Conservation (phyloP, 2,797 vertebrate species). For the Podarcis siculus region DNA sequence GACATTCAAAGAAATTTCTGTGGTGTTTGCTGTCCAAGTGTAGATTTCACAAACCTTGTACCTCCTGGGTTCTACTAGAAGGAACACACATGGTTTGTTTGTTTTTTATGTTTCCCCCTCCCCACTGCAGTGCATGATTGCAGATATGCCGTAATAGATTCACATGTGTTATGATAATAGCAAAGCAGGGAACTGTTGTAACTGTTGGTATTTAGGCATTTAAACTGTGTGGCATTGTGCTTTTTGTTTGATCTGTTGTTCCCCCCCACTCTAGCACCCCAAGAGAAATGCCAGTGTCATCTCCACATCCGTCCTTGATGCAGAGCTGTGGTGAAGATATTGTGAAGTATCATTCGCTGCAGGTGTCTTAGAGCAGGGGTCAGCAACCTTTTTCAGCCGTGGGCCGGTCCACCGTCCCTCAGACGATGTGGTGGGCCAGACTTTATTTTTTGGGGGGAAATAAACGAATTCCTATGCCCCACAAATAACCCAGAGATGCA, state of each 20-base stretch:
- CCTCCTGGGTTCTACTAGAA: conserved; percentile 66
- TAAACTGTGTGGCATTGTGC: conserved; percentile 66
- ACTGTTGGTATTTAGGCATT: conserved; percentile 30
- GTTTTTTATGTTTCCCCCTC: conserved; percentile 54
- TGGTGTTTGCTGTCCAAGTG: conserved; percentile 42
- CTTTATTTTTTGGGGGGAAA: too few species aligned
- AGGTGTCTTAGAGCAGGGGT: conserved; percentile 25
- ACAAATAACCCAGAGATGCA: too few species aligned
- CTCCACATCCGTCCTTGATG: conserved; percentile 42
- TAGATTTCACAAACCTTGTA: conserved; percentile 39
- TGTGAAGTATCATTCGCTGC: conserved; percentile 41
- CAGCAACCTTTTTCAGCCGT: too few species aligned
- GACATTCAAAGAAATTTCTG: conserved; percentile 59
- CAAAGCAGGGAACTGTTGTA: conserved; percentile 52
- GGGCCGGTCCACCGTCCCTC: too few species aligned
- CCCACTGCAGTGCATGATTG: conserved; percentile 68
- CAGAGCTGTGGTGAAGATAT: conserved; percentile 37
- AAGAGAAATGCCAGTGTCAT: conserved; percentile 48
- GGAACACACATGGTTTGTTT: conserved; percentile 44
- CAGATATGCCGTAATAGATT: conserved; percentile 55
- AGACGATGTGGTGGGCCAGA: too few species aligned
- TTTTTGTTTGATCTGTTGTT: conserved; percentile 58
- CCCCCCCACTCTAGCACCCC: neutral
- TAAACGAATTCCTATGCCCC: too few species aligned
- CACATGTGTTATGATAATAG: conserved; percentile 51